Evolutionary conservation across 1,140 invertebrate genomes (phyloP), one percentile per base, ranked within the genome.

Genomic region (Bombus impatiens): DNA sequence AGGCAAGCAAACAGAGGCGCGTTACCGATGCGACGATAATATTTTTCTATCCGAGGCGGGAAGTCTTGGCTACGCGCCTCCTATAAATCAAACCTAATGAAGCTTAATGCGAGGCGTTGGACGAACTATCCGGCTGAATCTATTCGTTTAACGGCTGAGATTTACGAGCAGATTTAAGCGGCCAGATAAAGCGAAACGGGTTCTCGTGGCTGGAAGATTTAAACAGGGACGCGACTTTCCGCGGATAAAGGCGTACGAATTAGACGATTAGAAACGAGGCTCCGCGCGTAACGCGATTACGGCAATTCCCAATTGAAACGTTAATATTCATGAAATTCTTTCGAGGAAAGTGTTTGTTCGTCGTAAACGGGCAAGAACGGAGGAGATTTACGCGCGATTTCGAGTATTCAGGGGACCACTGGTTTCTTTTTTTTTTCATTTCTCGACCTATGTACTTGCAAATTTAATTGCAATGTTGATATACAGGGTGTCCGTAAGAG

Each of bases 1-100:
- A 22, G 8, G 1, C 47, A 0, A 2, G 47, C 0, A 8, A 53
- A 53, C 47, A 2, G 35, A 35, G 35, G 35, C 35, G 35, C 35
- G 35, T 35, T 35, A 35, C 35, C 35, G 35, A 35, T 35, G 35
- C 35, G 35, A 8, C 1, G 44, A 53, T 35, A 18, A 42, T 67
- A 42, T 76, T 78, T 57, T 28, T n/a, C 35, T 13, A 3, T 28
- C 18, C 25, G 57, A 44, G 9, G 3, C 5, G 10, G 1, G 42
- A 40, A 35, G 15, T 6, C n/a, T 42, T 0, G 1, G 18, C 28
- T 25, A 13, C n/a, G 37, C 28, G 62, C 15, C 1, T 22, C 32
- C 12, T 32, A 15, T 80, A 74, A 80, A 80, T 85, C 83, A 65
- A 10, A 10, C 18, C 42, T 85, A 80, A 85, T 53, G 77, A 80